These are phyloP conservation scores for Plagiodera versicolora DNA, from an alignment of 2,888 invertebrate genomes.

Conservation along the genomic window DNA sequence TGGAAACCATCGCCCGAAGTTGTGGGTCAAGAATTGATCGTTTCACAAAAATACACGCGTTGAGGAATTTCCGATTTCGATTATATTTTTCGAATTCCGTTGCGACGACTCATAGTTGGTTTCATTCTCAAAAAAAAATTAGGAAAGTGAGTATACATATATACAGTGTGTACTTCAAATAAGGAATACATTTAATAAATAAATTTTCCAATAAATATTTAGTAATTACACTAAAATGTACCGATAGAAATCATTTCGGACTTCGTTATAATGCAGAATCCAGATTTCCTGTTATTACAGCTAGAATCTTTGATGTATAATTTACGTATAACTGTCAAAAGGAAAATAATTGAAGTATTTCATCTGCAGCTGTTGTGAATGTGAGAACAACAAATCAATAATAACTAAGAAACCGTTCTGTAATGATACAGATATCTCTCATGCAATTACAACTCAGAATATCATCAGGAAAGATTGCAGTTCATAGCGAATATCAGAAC, in stretches of 20 bases:
- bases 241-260: too few relatives aligned
- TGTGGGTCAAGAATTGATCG: slow-evolving; percentile 25
- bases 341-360: slow-evolving; percentile 7
- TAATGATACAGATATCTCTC: background rate
- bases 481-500: too few relatives aligned
- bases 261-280: too few relatives aligned
- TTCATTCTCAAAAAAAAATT: too few relatives aligned
- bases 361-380: background rate
- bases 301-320: background rate
- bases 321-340: slow-evolving; percentile 14
- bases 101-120: too few relatives aligned
- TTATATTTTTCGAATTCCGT: background rate
- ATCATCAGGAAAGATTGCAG: too few relatives aligned
- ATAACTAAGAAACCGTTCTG: background rate
- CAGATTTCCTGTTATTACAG: too few relatives aligned
- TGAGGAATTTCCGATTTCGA: background rate
- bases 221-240: too few relatives aligned
- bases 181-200: too few relatives aligned
- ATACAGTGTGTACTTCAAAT: too few relatives aligned
- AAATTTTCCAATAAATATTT: too few relatives aligned
- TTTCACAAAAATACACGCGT: slow-evolving; percentile 10
- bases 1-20: slow-evolving; percentile 19
- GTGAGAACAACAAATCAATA: background rate
- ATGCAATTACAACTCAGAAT: background rate
- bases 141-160: too few relatives aligned